A percentile compares a stretch with the other conserved stretches of the same genome.
phyloP scores from a whole-genome alignment of 2,888 invertebrate genomes.

The Ferrisia virgata region DNA sequence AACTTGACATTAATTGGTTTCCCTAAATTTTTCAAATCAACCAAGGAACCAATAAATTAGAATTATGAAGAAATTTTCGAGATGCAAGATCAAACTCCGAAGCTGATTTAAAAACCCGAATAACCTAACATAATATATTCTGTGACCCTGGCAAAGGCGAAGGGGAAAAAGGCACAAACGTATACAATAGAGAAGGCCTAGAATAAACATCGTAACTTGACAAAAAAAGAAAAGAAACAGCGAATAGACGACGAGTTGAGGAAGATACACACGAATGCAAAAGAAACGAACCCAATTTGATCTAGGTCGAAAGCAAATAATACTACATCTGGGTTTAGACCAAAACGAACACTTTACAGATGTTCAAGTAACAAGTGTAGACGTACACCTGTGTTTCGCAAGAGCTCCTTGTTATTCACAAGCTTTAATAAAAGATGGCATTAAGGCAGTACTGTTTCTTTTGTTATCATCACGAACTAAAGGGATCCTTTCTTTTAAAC shows the following conservation, averaged over 20 bases:
- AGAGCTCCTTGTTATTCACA: conserved; percentile 31
- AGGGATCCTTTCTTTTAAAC: conserved; percentile 29
- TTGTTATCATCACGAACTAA: conserved; percentile 32
- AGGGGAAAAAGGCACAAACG: background rate
- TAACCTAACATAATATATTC: background rate
- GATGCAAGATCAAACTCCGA: background rate
- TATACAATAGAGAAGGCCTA: background rate
- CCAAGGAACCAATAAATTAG: conserved; percentile 17
- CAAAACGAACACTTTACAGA: conserved; percentile 32
- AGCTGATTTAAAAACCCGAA: background rate
- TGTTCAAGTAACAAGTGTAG: conserved; percentile 31
- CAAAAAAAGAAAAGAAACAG: background rate
- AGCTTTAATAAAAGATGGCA: conserved; percentile 33
- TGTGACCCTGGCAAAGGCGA: background rate
- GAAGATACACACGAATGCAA: background rate
- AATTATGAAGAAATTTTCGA: background rate
- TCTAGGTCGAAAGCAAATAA: conserved; percentile 31
- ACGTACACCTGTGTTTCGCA: conserved; percentile 31
- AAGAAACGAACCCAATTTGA: conserved; percentile 27
- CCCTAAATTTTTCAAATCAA: background rate
- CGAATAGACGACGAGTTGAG: background rate
- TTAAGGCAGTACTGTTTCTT: conserved; percentile 31
- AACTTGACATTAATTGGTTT: too few relatives aligned
- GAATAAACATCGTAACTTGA: conserved; percentile 25
- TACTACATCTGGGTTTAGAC: conserved; percentile 31